Evolutionary conservation across 53 echinoderm and acorn worm species (phyloP), one percentile per base, ranked within the genome.

Genomic region (Crossaster papposus): DNA sequence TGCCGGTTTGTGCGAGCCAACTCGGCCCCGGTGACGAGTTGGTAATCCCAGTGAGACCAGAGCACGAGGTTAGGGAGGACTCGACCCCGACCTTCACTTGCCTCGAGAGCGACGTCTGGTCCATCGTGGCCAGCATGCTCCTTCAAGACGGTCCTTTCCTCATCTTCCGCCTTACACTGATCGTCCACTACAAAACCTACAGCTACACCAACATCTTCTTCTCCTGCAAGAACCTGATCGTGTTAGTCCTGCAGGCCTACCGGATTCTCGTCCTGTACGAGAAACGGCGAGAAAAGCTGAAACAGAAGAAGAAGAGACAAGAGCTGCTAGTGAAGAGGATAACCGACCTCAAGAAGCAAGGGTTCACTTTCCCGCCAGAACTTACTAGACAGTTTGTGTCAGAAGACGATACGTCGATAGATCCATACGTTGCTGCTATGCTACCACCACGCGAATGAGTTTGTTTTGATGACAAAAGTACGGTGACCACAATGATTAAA

Each of bases 131-230:
- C 33, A 92, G 82, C 29, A 83, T 96, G 1, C 31, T 92, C 23
- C 92, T 95, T 2, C 95, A 97, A 84, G 97, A 97, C 63, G 94
- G 91, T 10, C 97, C 97, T 4, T 97, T 97, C 81, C 92, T 97
- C 2, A 79, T 96, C 34, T 90, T 97, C 22, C 93, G 97, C 2
- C 78, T 97, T 33, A 94, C 96, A 14, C 92, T 97, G 14, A 93
- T 97, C 76, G 52, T 81, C 20, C 91, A 92, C 79, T 93, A 90
- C 54, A 84, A 86, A 20, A 93, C 93, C 62, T 89, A 94, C 58
- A 96, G 87, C 4, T 92, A 96, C 76, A 89, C 94, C 50, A 95
- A 94, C 55, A 81, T 97, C 38, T 97, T 97, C 90, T 97, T 96
- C 72, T 90, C 96, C 20, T 92, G 93, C 89, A 97, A 97, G 62